phyloP scores from a whole-genome alignment of 2,888 invertebrate genomes.

The Drosophila nigricruria region DNA sequence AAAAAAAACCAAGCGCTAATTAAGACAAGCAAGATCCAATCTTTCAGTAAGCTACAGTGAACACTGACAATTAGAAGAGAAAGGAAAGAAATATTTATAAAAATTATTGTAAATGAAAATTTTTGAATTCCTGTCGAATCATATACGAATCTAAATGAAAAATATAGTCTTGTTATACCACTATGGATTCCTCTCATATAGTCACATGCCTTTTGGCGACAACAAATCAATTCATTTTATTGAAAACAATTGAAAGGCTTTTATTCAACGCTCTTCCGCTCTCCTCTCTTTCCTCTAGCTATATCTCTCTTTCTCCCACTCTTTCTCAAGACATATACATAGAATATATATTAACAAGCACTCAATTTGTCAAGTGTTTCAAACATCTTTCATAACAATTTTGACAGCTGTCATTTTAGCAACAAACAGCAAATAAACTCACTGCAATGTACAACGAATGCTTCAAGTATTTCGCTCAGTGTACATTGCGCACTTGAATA shows the following conservation, averaged over 20 bases:
- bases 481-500: conserved; percentile 41
- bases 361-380: conserved; percentile 24
- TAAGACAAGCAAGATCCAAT: conserved; percentile 49
- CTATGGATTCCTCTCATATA: conserved; percentile 26
- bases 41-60: conserved; percentile 31
- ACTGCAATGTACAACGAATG: background rate
- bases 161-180: conserved; percentile 3
- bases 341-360: background rate
- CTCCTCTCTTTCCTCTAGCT: background rate
- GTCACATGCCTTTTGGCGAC: conserved; percentile 53
- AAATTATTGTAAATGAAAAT: background rate
- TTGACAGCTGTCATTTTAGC: conserved; percentile 30
- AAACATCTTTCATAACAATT: conserved; percentile 32
- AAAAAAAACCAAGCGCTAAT: conserved; percentile 57
- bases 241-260: conserved; percentile 74
- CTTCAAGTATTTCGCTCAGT: conserved; percentile 32
- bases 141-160: background rate
- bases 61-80: background rate
- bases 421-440: conserved; percentile 8
- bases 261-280: conserved; percentile 23
- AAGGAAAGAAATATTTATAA: background rate
- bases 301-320: background rate
- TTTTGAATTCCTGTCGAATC: background rate
- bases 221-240: conserved; percentile 79
- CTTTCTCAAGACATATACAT: background rate